Evolutionary conservation across 2,113 vertebrate genomes (phyloP), one percentile per base, ranked within the genome.

Genomic region (Beaufortia kweichowensis): DNA sequence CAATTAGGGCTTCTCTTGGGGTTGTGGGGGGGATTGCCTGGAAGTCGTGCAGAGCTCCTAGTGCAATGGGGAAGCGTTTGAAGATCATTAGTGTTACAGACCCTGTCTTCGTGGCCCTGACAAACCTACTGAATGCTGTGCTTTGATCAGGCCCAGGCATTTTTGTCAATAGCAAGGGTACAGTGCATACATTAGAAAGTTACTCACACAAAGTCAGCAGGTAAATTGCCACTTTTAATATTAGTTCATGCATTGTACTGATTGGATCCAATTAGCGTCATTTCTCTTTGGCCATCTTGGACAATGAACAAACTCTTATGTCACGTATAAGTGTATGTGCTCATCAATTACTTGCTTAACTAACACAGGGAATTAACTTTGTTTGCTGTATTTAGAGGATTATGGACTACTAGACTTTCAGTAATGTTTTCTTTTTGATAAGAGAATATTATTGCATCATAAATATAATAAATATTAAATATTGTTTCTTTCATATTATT

Each of bases 41-140:
- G 87, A 86, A 89, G 87, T 87, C 87, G 87, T 83, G 68, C 88
- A 79, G 83, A 81, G 88, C 89, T 90, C 90, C 87, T 80, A 87
- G 89, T 88, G 88, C 90, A 91, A 89, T 85, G 83, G 85, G 83
- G 24, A 85, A 87, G 85, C 80, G 88, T 91, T 92, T 92, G 91
- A 92, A 92, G 90, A 91, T 91, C 87, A 89, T 91, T 92, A 92
- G 87, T 86, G 86, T 88, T 91, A 91, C 91, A 92, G 90, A 88
- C 83, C 89, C 87, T 83, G 89, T 90, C 89, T 90, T 92, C 87
- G 79, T 90, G 90, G 91, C 89, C 87, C 89, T 88, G 91, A 89
- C 90, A 89, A 85, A 85, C 83, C 89, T 83, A 80, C 86, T 92
- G 90, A 91, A 90, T 73, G 79, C 75, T 77, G 81, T 1, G 76